Conservation (phyloP, 2,888 invertebrate genomes). For the Conomelus anceps region DNA sequence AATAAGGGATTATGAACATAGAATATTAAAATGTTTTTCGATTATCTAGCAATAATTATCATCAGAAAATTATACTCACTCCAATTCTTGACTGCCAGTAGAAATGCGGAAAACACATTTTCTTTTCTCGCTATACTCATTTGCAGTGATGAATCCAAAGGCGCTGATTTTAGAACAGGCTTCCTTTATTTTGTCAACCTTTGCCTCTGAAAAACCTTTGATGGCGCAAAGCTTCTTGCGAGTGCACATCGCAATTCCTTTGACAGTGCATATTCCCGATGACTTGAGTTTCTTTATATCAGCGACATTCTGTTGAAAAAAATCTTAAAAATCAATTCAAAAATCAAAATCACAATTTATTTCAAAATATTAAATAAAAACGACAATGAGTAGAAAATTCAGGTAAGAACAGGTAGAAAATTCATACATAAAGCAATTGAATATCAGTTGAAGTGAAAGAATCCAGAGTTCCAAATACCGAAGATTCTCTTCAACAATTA, state of each 20-base stretch:
- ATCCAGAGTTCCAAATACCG: too few relatives aligned
- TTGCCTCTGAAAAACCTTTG: constrained; percentile 69
- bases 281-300: constrained; percentile 71
- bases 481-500: too few relatives aligned
- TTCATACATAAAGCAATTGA: not conserved
- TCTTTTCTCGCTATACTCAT: constrained; percentile 64
- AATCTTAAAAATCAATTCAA: not conserved
- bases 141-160: constrained; percentile 64
- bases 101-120: constrained; percentile 64
- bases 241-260: constrained; percentile 74
- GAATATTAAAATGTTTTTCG: too few relatives aligned
- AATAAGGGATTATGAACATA: too few relatives aligned
- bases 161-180: constrained; percentile 58
- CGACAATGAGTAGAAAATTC: not conserved
- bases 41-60: constrained; percentile 10
- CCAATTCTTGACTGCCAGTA: constrained; percentile 59
- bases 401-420: too few relatives aligned
- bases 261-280: constrained; percentile 71
- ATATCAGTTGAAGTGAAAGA: too few relatives aligned
- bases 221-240: constrained; percentile 62
- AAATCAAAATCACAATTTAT: not conserved
- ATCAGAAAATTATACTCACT: constrained; percentile 49
- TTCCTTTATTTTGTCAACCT: constrained; percentile 74
- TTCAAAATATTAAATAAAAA: not conserved
- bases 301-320: constrained; percentile 49